phyloP scores from a whole-genome alignment of 2,113 vertebrate genomes.

The Lycaon pictus region DNA sequence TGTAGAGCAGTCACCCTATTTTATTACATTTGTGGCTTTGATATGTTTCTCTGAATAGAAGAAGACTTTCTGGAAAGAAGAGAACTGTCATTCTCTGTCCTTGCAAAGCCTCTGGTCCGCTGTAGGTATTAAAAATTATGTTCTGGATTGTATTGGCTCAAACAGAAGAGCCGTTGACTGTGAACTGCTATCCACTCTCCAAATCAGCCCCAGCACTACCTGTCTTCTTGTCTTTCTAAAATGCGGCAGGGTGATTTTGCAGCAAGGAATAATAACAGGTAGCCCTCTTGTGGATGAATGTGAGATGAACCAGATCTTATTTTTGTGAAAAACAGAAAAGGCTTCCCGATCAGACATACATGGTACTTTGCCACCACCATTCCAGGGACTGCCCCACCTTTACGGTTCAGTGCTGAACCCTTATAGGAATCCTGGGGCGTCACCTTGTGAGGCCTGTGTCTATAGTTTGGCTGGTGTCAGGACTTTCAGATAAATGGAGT shows the following conservation, averaged over 20 bases:
- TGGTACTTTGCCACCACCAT: accelerated
- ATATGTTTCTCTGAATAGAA: background rate
- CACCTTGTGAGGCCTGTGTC: accelerated
- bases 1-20: accelerated
- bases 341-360: background rate
- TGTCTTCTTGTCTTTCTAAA: background rate
- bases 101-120: background rate
- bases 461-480: background rate
- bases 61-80: background rate
- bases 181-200: accelerated
- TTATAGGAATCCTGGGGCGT: accelerated
- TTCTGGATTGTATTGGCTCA: background rate
- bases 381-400: background rate
- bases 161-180: accelerated
- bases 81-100: accelerated
- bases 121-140: accelerated
- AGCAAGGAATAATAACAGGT: background rate
- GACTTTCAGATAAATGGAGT: background rate
- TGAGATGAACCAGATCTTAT: background rate
- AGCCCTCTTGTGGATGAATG: conserved; percentile 30
- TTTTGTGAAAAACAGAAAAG: background rate
- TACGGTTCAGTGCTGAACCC: background rate
- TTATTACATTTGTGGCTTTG: background rate
- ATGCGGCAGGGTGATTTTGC: background rate
- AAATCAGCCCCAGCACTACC: background rate